Percentiles rank a stretch among this genome's conserved stretches.
Evolutionary conservation across 2,113 vertebrate genomes (phyloP).

Genomic region (Urocynchramus pylzowi): DNA sequence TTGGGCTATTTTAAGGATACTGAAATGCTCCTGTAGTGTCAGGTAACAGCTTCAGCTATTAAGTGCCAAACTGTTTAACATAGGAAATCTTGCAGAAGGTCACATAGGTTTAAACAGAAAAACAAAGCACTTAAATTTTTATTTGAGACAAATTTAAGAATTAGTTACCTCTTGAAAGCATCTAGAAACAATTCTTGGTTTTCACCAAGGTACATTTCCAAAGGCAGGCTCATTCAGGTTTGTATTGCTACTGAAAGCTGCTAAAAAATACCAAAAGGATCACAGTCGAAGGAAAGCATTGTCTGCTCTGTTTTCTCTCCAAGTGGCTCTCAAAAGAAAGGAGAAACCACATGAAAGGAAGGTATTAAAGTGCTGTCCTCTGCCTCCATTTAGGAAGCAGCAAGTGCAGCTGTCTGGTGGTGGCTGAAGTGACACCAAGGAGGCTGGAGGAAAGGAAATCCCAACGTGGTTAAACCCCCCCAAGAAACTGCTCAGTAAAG

Average conservation of each 20-base stretch:
- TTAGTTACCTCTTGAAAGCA: background rate
- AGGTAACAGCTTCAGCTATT: background rate
- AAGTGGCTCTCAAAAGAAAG: background rate
- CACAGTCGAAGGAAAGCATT: background rate
- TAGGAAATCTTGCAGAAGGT: background rate
- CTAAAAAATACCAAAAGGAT: background rate
- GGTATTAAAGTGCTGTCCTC: background rate
- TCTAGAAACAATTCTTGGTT: background rate
- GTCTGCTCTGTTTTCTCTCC: background rate
- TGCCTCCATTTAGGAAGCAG: background rate
- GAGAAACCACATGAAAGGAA: background rate
- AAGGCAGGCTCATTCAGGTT: background rate
- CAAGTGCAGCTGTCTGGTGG: background rate
- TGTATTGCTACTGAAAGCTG: background rate
- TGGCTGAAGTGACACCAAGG: background rate
- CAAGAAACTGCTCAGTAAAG: background rate
- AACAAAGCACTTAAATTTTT: background rate
- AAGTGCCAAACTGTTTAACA: background rate
- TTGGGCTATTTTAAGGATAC: background rate
- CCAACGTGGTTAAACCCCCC: rapidly evolving
- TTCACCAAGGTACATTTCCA: background rate
- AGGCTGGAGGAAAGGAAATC: background rate
- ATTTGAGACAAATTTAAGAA: background rate
- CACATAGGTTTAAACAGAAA: rapidly evolving
- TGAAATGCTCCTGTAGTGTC: background rate